Evolutionary conservation across 2,113 vertebrate genomes (phyloP), one percentile per base, ranked within the genome.

Genomic region (Pterophyllum scalare): DNA sequence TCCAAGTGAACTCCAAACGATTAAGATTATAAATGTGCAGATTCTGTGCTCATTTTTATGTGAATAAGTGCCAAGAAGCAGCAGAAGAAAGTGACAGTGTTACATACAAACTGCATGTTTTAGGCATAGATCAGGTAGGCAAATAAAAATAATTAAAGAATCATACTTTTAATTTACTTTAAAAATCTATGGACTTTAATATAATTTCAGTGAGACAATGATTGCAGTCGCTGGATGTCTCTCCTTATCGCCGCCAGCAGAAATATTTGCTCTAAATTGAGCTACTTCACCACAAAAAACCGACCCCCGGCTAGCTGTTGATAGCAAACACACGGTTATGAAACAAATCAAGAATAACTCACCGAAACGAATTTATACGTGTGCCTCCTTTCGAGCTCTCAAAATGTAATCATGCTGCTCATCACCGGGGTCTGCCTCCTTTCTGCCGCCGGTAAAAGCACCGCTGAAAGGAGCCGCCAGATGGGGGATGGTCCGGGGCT

Each of bases 401-500:
- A 82, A 64, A 33, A 26, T 72, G 65, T 54, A 6, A 70, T 79
- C 90, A 91, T 85, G 52, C 86, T 86, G 75, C 49, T 82, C 81
- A 52, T 84, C 75, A 13, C 57, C 58, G 4, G 83, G 83, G 19
- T 1, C 77, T 26, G 59, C 28, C 82, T 90, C 79, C 38, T 82
- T 83, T 61, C 60, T 43, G 10, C 38, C 76, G 33, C 89, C 78
- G 67, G 70, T 80, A 2, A 72, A 59, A 26, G 79, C 15, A 12
- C 13, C n/a, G 17, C 78, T 80, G 88, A 85, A 28, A 75, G 75
- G 40, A 85, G 87, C 89, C 59, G 24, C 82, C 79, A 87, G 86
- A 64, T 88, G 94, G 92, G 93, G 91, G 88, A 94, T 89, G 93
- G 92, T 92, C 83, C 64, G 13, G 19, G 5, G 20, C 0, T 2